Conservation (phyloP, 2,797 vertebrate genomes). For the Dryobates pubescens region DNA sequence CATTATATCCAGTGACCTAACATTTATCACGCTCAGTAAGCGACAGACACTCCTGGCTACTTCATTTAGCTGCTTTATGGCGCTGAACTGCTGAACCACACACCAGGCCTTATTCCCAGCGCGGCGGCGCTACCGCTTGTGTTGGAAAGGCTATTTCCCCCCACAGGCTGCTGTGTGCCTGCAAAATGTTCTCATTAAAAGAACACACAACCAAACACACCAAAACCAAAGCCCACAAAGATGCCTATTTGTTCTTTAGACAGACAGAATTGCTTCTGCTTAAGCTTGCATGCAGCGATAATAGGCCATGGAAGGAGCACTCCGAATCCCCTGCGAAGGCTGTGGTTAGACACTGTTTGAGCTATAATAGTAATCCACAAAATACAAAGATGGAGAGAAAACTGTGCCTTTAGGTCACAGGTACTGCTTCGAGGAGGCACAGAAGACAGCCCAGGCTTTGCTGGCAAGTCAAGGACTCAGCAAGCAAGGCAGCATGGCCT, state of each 20-base stretch:
- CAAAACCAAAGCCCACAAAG: neutral
- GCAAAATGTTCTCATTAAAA: neutral
- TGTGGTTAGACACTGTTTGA: accelerated
- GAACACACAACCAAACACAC: no score
- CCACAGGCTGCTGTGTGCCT: neutral
- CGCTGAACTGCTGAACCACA: slow-evolving; percentile 8
- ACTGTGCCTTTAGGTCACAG: neutral
- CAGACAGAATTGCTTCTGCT: neutral
- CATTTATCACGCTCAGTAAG: neutral
- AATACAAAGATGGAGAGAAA: neutral
- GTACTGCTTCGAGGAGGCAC: neutral
- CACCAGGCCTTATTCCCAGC: neutral
- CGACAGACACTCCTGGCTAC: neutral
- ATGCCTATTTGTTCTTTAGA: neutral
- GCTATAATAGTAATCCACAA: neutral
- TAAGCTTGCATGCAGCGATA: neutral
- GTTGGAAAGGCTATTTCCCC: neutral
- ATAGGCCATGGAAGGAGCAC: neutral
- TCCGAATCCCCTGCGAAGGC: neutral
- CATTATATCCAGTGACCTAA: slow-evolving; percentile 31
- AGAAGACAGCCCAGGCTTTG: no score
- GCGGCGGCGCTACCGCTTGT: neutral
- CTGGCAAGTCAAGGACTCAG: neutral
- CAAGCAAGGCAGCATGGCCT: neutral
- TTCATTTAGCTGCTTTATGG: neutral